These are phyloP conservation scores for Sinhomidia bicolor DNA, from an alignment of 2,888 invertebrate genomes.

Conservation along the genomic window DNA sequence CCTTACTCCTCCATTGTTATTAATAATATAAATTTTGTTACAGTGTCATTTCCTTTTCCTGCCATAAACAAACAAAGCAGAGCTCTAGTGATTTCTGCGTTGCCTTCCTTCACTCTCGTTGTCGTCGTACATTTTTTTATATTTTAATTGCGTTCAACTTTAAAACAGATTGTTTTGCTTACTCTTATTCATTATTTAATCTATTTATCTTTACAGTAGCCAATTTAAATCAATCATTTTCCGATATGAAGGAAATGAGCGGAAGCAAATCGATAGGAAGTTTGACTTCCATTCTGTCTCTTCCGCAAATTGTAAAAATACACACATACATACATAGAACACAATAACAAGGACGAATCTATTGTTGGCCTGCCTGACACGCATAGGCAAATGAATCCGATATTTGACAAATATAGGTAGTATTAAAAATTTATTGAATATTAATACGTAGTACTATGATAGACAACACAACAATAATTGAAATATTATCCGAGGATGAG, in stretches of 20 bases:
- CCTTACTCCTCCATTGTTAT: background rate
- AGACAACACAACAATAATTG: no score
- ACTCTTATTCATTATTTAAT: background rate
- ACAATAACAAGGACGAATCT: background rate
- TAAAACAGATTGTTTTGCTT: background rate
- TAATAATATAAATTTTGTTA: background rate
- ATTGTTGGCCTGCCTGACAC: no score
- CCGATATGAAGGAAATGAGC: slow-evolving; percentile 13
- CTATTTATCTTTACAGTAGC: background rate
- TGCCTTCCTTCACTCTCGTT: background rate
- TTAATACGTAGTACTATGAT: no score
- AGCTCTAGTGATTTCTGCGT: background rate
- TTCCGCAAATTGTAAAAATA: background rate
- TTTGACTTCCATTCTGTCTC: slow-evolving; percentile 20
- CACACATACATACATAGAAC: background rate
- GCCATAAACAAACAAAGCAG: background rate
- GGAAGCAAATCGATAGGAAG: slow-evolving; percentile 35
- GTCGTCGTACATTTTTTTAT: background rate
- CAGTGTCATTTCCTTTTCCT: slow-evolving; percentile 30
- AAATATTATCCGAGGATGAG: no score
- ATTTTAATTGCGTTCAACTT: background rate
- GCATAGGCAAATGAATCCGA: no score
- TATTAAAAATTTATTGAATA: no score
- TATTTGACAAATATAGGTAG: no score
- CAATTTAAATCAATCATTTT: background rate